These are phyloP conservation scores for Timema podura DNA, from an alignment of 2,888 invertebrate species.

Conservation along the genomic window DNA sequence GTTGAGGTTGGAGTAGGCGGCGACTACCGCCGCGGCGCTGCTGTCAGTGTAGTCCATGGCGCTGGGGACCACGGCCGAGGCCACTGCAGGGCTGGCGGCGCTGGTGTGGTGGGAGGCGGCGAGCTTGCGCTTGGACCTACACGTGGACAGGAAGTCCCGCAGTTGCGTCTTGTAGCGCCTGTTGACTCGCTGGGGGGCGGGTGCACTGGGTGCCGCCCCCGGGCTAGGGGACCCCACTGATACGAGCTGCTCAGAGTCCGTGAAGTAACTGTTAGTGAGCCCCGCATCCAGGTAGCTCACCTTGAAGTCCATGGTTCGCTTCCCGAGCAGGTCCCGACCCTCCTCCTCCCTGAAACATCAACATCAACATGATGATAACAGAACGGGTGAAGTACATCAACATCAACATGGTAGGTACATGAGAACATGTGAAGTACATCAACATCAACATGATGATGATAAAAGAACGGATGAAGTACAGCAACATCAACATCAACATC, in stretches of 20 bases:
- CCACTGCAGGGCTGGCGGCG: slow-evolving; percentile 27
- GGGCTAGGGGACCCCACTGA: slow-evolving; percentile 51
- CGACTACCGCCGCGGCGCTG: slow-evolving; percentile 52
- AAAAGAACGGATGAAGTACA: neutral
- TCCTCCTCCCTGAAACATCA: slow-evolving; percentile 82
- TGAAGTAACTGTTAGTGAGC: slow-evolving; percentile 84
- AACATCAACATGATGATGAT: neutral
- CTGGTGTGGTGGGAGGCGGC: slow-evolving; percentile 38
- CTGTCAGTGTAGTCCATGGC: slow-evolving; percentile 35
- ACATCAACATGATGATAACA: neutral
- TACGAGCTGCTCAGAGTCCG: slow-evolving; percentile 72
- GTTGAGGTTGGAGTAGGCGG: slow-evolving; percentile 48
- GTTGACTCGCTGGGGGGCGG: slow-evolving; percentile 66
- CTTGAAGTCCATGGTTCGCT: slow-evolving; percentile 98
- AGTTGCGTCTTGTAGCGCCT: slow-evolving; percentile 91
- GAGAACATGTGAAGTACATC: no score
- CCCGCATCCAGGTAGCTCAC: slow-evolving; percentile 95
- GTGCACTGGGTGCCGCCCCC: slow-evolving; percentile 47
- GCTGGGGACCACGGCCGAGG: slow-evolving; percentile 21
- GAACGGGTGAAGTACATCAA: neutral
- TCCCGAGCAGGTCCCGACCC: slow-evolving; percentile 93
- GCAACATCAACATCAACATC: neutral
- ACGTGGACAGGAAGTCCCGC: slow-evolving; percentile 87
- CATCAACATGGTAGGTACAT: no score
- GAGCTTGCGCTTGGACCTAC: slow-evolving; percentile 73